phyloP scores from a whole-genome alignment of 2,797 vertebrate species.

The Gymnothorax reevesii region DNA sequence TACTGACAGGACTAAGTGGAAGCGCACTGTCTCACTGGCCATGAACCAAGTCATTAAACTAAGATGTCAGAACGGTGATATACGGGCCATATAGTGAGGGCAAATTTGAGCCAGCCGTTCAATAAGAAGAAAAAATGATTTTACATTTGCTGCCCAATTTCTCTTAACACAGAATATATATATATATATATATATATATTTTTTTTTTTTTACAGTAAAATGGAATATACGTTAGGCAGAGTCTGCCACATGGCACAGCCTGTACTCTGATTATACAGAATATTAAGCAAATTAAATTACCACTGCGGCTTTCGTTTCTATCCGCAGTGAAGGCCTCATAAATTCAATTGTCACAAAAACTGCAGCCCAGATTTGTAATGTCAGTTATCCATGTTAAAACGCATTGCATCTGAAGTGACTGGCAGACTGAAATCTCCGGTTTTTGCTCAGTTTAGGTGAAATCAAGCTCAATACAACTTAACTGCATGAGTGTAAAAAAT shows the following conservation, averaged over 20 bases:
- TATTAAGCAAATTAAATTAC: not conserved
- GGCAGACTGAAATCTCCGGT: not conserved
- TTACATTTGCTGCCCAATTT: not conserved
- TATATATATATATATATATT: too few species aligned
- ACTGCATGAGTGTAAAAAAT: not conserved
- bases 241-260: not conserved
- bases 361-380: not conserved
- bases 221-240: too few species aligned
- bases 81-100: slow-evolving; percentile 54
- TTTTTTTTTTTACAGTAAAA: too few species aligned
- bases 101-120: slow-evolving; percentile 45
- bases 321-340: not conserved
- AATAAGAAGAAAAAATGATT: not conserved
- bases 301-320: not conserved
- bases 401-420: not conserved
- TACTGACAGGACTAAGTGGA: slow-evolving; percentile 67
- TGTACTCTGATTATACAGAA: not conserved
- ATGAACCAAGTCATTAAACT: slow-evolving; percentile 68
- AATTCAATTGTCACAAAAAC: not conserved
- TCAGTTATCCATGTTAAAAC: not conserved
- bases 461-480: not conserved
- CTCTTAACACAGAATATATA: not conserved
- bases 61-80: slow-evolving; percentile 60
- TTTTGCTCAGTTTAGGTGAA: not conserved
- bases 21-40: slow-evolving; percentile 60